Evolutionary conservation across 2,113 vertebrate genomes (phyloP).

Genomic region (Rhabdornis inornatus): DNA sequence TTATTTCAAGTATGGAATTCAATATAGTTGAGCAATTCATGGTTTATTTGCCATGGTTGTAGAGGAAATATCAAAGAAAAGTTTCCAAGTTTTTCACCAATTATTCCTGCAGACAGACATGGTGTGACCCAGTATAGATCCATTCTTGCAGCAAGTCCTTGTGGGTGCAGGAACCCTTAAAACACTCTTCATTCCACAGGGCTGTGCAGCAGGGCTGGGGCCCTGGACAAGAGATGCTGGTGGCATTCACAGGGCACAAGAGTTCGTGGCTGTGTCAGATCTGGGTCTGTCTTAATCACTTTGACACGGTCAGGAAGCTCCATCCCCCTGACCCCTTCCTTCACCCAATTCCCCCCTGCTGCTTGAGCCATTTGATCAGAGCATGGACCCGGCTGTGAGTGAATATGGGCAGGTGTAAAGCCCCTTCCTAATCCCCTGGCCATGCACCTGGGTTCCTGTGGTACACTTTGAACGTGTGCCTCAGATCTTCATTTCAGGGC

Average conservation of each 20-base stretch:
- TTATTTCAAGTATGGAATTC: not conserved
- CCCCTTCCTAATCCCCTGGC: not conserved
- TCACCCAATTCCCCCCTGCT: not conserved
- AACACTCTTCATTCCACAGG: not conserved
- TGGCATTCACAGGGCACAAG: not conserved
- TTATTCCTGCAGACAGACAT: not conserved
- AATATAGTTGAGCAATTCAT: not conserved
- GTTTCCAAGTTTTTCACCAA: not conserved
- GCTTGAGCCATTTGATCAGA: not conserved
- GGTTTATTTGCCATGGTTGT: not conserved
- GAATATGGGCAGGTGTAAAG: conserved; percentile 19
- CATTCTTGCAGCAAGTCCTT: not conserved
- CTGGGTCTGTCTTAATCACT: not conserved
- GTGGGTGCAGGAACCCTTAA: not conserved
- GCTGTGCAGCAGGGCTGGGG: not conserved
- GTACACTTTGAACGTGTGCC: not conserved
- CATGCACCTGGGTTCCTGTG: not conserved
- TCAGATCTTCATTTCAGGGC: not conserved
- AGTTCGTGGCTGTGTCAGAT: not conserved
- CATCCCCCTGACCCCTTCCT: not conserved
- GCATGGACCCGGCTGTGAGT: not conserved
- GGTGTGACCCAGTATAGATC: not conserved
- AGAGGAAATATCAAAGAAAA: not conserved
- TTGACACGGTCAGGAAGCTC: not conserved
- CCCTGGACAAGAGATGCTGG: not conserved